Evolutionary conservation across 2,888 invertebrate species (phyloP).

Genomic region (Steromphala cineraria): DNA sequence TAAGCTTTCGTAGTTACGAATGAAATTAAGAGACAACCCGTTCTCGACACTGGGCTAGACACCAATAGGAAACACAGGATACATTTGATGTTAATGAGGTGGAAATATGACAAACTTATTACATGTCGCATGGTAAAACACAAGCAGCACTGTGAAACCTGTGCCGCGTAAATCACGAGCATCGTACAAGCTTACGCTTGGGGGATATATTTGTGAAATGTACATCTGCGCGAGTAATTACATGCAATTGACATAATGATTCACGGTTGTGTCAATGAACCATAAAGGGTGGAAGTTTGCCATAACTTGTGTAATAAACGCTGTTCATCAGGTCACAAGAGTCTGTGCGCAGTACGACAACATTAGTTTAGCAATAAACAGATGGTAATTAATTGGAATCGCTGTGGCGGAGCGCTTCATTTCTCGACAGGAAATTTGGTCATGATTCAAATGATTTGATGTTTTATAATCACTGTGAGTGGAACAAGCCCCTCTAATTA

Average conservation of each 20-base stretch:
- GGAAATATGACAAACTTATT: neutral
- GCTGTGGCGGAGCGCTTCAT: neutral
- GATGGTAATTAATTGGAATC: neutral
- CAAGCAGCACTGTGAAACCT: neutral
- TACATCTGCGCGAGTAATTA: neutral
- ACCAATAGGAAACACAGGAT: too few species aligned
- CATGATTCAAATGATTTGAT: neutral
- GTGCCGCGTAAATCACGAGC: neutral
- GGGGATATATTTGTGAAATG: neutral
- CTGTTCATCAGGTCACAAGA: neutral
- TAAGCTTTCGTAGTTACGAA: too few species aligned
- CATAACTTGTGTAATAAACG: neutral
- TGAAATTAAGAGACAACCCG: too few species aligned
- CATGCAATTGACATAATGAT: constrained; percentile 1
- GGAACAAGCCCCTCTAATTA: neutral
- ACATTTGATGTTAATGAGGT: too few species aligned
- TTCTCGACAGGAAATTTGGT: neutral
- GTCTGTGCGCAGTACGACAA: neutral
- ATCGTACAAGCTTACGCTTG: neutral
- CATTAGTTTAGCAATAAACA: neutral
- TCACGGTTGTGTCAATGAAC: neutral
- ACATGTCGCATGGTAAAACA: neutral
- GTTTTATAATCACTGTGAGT: neutral
- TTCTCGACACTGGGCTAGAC: too few species aligned
- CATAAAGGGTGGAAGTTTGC: neutral